A percentile compares a stretch with the other conserved stretches of the same genome.
These are phyloP conservation scores for Muschampia staudingeri DNA, from an alignment of 2,888 invertebrate species.

Conservation along the genomic window DNA sequence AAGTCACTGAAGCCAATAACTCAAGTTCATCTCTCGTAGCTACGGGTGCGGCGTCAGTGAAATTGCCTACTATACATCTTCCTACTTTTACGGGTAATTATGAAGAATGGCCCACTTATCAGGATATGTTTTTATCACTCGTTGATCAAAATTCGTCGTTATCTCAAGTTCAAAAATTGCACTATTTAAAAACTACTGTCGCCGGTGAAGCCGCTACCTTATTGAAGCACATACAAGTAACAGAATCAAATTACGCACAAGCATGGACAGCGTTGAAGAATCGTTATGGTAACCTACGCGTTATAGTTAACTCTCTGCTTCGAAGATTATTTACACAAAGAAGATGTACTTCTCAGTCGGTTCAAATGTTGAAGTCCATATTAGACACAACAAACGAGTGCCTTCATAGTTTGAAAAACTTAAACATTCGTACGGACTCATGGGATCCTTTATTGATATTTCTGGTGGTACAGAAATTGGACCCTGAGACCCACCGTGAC, in stretches of 20 bases:
- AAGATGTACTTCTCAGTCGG: slow-evolving; percentile 53
- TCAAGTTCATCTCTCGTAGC: background rate
- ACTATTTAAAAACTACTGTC: slow-evolving; percentile 61
- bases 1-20: background rate
- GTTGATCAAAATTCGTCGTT: slow-evolving; percentile 4
- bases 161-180: slow-evolving; percentile 60
- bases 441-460: slow-evolving; percentile 63
- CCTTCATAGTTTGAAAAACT: slow-evolving; percentile 55
- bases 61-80: background rate
- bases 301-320: slow-evolving; percentile 60
- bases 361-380: slow-evolving; percentile 61
- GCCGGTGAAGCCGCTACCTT: slow-evolving; percentile 61
- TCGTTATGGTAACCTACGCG: slow-evolving; percentile 62
- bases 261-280: slow-evolving; percentile 58
- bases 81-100: background rate
- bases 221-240: slow-evolving; percentile 51
- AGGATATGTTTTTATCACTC: slow-evolving; percentile 8
- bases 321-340: slow-evolving; percentile 63
- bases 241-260: slow-evolving; percentile 54
- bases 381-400: slow-evolving; percentile 58
- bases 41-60: background rate
- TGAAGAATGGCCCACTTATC: slow-evolving; percentile 13
- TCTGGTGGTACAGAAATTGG: slow-evolving; percentile 64
- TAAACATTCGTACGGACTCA: slow-evolving; percentile 58
- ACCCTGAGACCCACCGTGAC: slow-evolving; percentile 63